A percentile compares a stretch with the other conserved stretches of the same genome.
Conservation (phyloP, 2,888 invertebrate species). For the Synanthedon vespiformis region DNA sequence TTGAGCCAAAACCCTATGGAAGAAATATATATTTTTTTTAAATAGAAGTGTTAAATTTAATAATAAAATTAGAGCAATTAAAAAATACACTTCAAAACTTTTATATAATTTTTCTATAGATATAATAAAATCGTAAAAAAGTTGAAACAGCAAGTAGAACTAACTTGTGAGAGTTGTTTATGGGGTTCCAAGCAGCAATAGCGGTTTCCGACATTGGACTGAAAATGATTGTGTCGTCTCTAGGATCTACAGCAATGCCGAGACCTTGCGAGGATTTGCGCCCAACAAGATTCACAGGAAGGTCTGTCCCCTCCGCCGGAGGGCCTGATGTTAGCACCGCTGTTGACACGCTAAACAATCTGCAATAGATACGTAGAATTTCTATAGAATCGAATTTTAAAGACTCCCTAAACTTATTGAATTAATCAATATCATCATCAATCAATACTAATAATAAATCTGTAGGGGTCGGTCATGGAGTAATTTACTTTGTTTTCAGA, state of each 20-base stretch:
- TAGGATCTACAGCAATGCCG: constrained; percentile 77
- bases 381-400: too few relatives aligned
- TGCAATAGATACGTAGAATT: constrained; percentile 26
- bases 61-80: neutral
- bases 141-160: constrained; percentile 2
- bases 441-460: too few relatives aligned
- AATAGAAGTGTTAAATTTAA: too few relatives aligned
- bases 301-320: constrained; percentile 74
- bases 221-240: constrained; percentile 81
- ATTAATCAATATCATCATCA: too few relatives aligned
- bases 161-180: constrained; percentile 78
- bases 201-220: constrained; percentile 85
- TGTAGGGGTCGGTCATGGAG: too few relatives aligned
- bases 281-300: constrained; percentile 83
- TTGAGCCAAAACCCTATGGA: constrained; percentile 75
- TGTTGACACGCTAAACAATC: constrained; percentile 83
- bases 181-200: constrained; percentile 83
- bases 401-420: too few relatives aligned
- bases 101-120: neutral
- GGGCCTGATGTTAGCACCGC: constrained; percentile 80
- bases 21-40: too few relatives aligned
- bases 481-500: too few relatives aligned
- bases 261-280: constrained; percentile 88
- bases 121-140: neutral
- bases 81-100: too few relatives aligned